These are phyloP conservation scores for Microcaecilia unicolor DNA, from an alignment of 2,797 vertebrate genomes.

Conservation along the genomic window DNA sequence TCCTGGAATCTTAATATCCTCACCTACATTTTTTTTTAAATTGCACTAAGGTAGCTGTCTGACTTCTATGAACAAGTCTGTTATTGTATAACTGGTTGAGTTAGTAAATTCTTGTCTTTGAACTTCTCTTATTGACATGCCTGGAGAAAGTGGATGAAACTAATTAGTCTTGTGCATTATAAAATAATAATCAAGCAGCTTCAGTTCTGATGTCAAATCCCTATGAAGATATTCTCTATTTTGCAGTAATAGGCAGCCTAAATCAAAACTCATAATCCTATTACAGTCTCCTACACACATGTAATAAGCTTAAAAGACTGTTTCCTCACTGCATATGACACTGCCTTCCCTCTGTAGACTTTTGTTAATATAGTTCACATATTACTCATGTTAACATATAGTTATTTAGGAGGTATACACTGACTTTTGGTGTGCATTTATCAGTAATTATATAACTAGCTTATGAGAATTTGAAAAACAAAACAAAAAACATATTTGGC, in stretches of 20 bases:
- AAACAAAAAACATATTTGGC: no score
- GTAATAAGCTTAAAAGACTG: slow-evolving; percentile 30
- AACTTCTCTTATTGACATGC: slow-evolving; percentile 26
- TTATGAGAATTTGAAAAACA: background rate
- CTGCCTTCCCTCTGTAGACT: slow-evolving; percentile 26
- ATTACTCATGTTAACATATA: slow-evolving; percentile 32
- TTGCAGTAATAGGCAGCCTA: slow-evolving; percentile 36
- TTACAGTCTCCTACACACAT: slow-evolving; percentile 26
- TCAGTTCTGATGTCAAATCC: slow-evolving; percentile 31
- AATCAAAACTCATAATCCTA: slow-evolving; percentile 36
- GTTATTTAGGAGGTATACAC: slow-evolving; percentile 27
- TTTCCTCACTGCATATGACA: slow-evolving; percentile 13
- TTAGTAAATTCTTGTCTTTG: no score
- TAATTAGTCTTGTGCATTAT: slow-evolving; percentile 37
- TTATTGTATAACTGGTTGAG: no score
- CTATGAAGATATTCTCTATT: slow-evolving; percentile 35
- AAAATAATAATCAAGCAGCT: slow-evolving; percentile 30
- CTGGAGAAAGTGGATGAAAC: slow-evolving; percentile 35
- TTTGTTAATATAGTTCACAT: slow-evolving; percentile 22
- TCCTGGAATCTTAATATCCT: no score
- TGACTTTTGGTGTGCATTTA: slow-evolving; percentile 23
- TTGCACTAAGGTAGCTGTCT: background rate
- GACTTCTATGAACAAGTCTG: slow-evolving; percentile 10
- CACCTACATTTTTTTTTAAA: no score
- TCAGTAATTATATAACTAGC: slow-evolving; percentile 19